These are phyloP conservation scores for Pararge aegeria DNA, from an alignment of 1,140 invertebrate species.

Conservation along the genomic window DNA sequence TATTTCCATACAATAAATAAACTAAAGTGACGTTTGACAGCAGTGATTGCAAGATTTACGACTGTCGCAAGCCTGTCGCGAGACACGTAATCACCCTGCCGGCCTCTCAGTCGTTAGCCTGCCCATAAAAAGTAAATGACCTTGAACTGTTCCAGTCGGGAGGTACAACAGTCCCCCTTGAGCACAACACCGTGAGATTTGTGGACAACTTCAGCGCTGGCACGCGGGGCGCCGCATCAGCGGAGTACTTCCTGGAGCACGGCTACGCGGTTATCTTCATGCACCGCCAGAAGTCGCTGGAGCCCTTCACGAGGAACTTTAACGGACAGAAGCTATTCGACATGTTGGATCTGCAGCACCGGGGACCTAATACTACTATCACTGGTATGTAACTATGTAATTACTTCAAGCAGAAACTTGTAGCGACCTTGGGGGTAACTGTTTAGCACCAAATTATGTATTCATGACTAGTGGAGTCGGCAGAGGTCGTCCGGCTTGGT, in stretches of 20 bases:
- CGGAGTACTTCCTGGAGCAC: constrained; percentile 96
- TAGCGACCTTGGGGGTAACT: too few relatives aligned
- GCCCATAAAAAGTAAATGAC: not conserved
- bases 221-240: constrained; percentile 94
- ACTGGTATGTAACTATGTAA: constrained; percentile 50
- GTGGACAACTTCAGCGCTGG: constrained; percentile 99
- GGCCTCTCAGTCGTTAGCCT: too few relatives aligned
- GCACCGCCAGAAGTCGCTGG: constrained; percentile 89
- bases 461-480: too few relatives aligned
- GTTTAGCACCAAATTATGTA: too few relatives aligned
- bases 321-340: constrained; percentile 89
- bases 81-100: too few relatives aligned
- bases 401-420: too few relatives aligned
- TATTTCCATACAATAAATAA: too few relatives aligned
- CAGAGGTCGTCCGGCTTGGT: too few relatives aligned
- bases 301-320: constrained; percentile 95
- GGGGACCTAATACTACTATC: constrained; percentile 82
- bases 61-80: too few relatives aligned
- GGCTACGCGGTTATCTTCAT: constrained; percentile 91
- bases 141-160: constrained; percentile 86
- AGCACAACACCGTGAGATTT: constrained; percentile 97
- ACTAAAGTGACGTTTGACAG: too few relatives aligned
- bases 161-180: constrained; percentile 97
- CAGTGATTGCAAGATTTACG: too few relatives aligned
- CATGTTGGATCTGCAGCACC: constrained; percentile 85